Conservation (phyloP, 2,888 invertebrate species). For the Ephialtes manifestator region DNA sequence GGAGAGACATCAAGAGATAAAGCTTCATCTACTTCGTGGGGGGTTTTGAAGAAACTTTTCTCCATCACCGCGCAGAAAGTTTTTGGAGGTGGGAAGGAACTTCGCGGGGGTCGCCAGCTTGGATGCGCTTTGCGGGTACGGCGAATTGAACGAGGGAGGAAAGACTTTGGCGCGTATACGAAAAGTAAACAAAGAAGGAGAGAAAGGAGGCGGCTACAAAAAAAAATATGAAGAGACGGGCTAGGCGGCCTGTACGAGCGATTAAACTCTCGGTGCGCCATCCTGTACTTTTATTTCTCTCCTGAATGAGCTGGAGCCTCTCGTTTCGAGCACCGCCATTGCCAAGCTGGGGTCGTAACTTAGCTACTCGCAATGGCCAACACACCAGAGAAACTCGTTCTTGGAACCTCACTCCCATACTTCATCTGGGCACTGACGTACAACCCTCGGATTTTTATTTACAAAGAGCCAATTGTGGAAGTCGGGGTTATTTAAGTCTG, state of each 20-base stretch:
- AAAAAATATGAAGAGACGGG: slow-evolving; percentile 16
- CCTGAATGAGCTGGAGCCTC: slow-evolving; percentile 43
- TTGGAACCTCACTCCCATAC: slow-evolving; percentile 30
- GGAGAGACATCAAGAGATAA: slow-evolving; percentile 1
- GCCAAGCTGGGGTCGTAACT: slow-evolving; percentile 50
- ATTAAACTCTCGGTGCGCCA: slow-evolving; percentile 67
- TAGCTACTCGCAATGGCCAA: slow-evolving; percentile 42
- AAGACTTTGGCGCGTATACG: slow-evolving; percentile 34
- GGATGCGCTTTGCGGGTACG: slow-evolving; percentile 36
- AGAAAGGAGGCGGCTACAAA: slow-evolving; percentile 18
- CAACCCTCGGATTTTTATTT: slow-evolving; percentile 35
- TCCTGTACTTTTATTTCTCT: slow-evolving; percentile 49
- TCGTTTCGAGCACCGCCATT: slow-evolving; percentile 57
- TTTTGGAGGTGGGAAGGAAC: slow-evolving; percentile 40
- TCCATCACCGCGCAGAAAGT: slow-evolving; percentile 60
- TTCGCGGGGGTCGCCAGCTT: slow-evolving; percentile 28
- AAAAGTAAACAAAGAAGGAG: slow-evolving; percentile 59
- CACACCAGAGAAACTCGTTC: slow-evolving; percentile 27
- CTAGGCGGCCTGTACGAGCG: slow-evolving; percentile 63
- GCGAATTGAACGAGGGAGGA: slow-evolving; percentile 50
- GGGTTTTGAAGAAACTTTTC: slow-evolving; percentile 50
- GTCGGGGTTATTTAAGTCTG: slow-evolving; percentile 4
- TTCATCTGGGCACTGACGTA: slow-evolving; percentile 35
- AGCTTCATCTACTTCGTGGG: slow-evolving; percentile 22
- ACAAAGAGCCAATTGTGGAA: slow-evolving; percentile 33